Base-by-base conservation (phyloP, 2,113 vertebrate species). In the Condylura cristata region DNA sequence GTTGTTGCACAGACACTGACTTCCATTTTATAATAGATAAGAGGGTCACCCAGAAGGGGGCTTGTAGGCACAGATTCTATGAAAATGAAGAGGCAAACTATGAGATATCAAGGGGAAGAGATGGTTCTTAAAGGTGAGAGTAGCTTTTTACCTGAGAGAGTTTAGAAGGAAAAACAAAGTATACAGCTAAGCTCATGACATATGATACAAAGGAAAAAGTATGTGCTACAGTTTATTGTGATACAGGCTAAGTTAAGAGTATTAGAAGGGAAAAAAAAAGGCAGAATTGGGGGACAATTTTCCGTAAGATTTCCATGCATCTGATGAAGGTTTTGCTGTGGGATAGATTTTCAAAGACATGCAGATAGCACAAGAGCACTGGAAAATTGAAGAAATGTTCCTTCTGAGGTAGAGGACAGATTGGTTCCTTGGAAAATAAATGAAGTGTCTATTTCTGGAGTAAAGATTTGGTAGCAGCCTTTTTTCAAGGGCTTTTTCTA, bases 1-100 rank as follows among this genome's bases (percentile, higher is more conserved):
- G 26, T 6, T 70, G 0, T 10, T 58, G 16, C 37, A 14, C 0
- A 3, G 9, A 13, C 44, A 2, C 4, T 71, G 60, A 9, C n/a
- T 88, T 71, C 72, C 66, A 53, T 32, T 78, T 81, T 65, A 51
- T 51, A 51, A 51, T 7, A 91, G 66, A 20, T 12, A 46, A 84
- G 70, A 76, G 32, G 85, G 88, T 90, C 44, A 17, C 30, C 18
- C 24, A 32, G 9, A 39, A 46, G 22, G 58, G 24, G 6, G 0
- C 1, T 2, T 66, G 51, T 70, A 87, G 81, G 46, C 32, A 58
- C 34, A 81, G 56, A 41, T 8, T 28, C 81, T 76, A 51, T 58
- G 53, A 14, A 65, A 72, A 41, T 58, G 20, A 72, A 51, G 5
- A 26, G 65, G 12, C 22, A 75, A 44, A 12, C 22, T 51, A 61